Conservation (phyloP, 2,888 invertebrate species). For the Rhamnusium bicolor region DNA sequence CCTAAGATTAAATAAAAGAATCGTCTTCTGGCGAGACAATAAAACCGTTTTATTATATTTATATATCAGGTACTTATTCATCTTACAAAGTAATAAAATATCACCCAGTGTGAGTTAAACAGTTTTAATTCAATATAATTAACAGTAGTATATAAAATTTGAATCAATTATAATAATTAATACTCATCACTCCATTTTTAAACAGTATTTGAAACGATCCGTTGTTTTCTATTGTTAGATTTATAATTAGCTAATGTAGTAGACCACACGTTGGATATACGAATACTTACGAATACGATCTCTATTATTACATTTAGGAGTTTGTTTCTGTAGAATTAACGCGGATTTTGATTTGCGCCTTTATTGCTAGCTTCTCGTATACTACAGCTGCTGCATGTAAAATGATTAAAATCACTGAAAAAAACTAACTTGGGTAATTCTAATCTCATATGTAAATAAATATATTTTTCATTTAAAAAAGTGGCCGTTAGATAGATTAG, state of each 20-base stretch:
- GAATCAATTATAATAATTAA: background rate
- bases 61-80: no score
- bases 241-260: slow-evolving; percentile 30
- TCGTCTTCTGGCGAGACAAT: no score
- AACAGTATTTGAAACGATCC: background rate
- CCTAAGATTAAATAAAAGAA: no score
- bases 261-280: slow-evolving; percentile 8
- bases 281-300: background rate
- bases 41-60: no score
- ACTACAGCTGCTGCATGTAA: background rate
- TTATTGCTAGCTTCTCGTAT: background rate
- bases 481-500: background rate
- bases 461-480: background rate
- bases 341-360: no score
- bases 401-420: background rate
- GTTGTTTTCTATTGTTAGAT: slow-evolving; percentile 33
- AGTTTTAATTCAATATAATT: no score
- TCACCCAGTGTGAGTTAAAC: no score
- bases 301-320: background rate
- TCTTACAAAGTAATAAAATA: background rate
- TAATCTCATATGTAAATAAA: no score
- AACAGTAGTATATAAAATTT: background rate
- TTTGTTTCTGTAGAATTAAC: background rate
- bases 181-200: background rate
- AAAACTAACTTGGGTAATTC: background rate